Evolutionary conservation across 2,797 vertebrate genomes (phyloP).

Genomic region (Chiroxiphia lanceolata): DNA sequence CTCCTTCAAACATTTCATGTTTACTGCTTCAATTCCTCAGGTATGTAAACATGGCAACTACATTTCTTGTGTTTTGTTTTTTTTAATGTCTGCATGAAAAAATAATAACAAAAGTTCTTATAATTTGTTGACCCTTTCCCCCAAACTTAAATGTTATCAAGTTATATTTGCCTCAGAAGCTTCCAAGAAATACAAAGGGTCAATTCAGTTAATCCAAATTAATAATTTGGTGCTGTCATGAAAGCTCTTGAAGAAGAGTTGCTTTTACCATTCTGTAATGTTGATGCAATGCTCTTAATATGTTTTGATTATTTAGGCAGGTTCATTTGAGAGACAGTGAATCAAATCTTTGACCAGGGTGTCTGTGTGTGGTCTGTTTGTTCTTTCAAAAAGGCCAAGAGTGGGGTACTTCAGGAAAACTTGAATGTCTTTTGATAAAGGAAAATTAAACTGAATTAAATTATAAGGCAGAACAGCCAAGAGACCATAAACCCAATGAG

Average conservation of each 20-base stretch:
- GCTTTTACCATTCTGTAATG: background rate
- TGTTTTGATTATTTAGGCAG: background rate
- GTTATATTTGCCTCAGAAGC: background rate
- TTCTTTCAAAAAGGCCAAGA: background rate
- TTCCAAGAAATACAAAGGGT: background rate
- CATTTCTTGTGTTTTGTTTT: background rate
- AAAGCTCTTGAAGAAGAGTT: background rate
- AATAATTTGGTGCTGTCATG: background rate
- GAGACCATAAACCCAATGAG: background rate
- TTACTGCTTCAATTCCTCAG: conserved; percentile 79
- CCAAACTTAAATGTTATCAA: background rate
- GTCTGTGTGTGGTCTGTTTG: background rate
- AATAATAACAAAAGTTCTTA: background rate
- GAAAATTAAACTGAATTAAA: background rate
- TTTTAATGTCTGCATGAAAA: background rate
- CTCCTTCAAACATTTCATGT: background rate
- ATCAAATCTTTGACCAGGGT: background rate
- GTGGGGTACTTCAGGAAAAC: background rate
- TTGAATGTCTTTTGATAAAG: background rate
- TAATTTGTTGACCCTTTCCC: background rate
- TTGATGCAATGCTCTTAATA: background rate
- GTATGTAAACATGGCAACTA: conserved; percentile 51
- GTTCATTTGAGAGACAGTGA: background rate
- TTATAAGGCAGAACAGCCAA: background rate
- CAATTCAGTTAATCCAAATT: background rate